Evolutionary conservation across 2,113 vertebrate species (phyloP).

Genomic region (Otolemur garnettii): DNA sequence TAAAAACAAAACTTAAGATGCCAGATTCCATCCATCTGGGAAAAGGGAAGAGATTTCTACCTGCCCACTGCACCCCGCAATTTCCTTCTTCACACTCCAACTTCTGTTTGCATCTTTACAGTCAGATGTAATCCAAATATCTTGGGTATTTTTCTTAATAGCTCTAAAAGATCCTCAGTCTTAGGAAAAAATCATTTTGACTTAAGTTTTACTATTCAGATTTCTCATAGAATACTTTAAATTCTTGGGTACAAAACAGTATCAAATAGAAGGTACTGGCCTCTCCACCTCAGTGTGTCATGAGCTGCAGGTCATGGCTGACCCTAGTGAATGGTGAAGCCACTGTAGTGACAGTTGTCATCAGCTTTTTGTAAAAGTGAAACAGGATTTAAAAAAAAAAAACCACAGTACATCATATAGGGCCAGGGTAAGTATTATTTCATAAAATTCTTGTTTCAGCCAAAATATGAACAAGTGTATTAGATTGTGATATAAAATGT

Average conservation of each 20-base stretch:
- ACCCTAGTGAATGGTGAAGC: not conserved
- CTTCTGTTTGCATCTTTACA: not conserved
- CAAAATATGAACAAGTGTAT: not conserved
- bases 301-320: not conserved
- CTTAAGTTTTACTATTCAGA: conserved; percentile 5
- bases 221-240: conserved; percentile 3
- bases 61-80: not conserved
- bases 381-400: not conserved
- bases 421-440: not conserved
- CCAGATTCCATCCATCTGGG: not conserved
- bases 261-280: not conserved
- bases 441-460: not conserved
- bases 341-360: not conserved
- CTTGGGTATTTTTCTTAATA: not conserved
- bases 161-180: not conserved
- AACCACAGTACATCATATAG: not conserved
- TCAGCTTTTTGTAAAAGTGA: not conserved
- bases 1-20: not conserved
- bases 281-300: not conserved
- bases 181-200: conserved; percentile 18
- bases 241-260: not conserved
- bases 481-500: not conserved
- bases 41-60: not conserved
- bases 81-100: not conserved
- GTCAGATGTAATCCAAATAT: not conserved